Base-by-base conservation (phyloP, 2,888 invertebrate species). In the Theristus sp. region DNA sequence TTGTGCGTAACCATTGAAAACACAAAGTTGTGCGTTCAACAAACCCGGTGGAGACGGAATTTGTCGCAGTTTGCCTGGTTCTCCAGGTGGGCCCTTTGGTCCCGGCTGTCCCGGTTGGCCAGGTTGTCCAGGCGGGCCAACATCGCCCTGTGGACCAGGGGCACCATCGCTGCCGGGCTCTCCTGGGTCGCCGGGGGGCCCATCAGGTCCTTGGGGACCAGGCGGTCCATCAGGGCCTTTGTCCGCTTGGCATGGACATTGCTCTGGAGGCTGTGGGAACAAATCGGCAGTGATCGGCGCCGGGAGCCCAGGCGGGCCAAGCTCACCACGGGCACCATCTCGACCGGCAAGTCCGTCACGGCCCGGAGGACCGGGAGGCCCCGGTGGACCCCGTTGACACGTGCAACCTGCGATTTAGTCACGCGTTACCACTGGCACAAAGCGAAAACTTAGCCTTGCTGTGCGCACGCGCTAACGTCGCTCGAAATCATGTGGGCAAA, bases 181-280 rank as follows among this genome's bases (percentile, higher is more conserved):
- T n/a, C 66, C 67, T 28, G 58, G 56, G 10, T 54, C 46, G 38
- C 67, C 67, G 17, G 30, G 6, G 24, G 62, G 58, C 29, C 67
- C 67, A 17, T 60, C 25, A n/a, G 54, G 61, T 22, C 63, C 64
- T 38, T 38, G 38, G 6, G 38, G 38, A 13, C 38, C 38, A 38
- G 38, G 38, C 17, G 38, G 38, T 38, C 38, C 38, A 17, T 38
- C 38, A 6, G 38, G 38, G 6, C 38, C 38, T 17, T 38, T 38
- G 17, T 38, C 38, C 6, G 38, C 38, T 38, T 38, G 38, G 17
- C 38, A 38, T 17, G 38, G 38, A 17, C 38, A 38, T 38, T 38
- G 38, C 17, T 38, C 38, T 38, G 38, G 38, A 6, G 38, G 38
- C 17, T 38, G 38, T 38, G 38, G 38, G 17, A 38, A 38, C 17